A percentile compares a stretch with the other conserved stretches of the same genome.
Evolutionary conservation across 2,113 vertebrate genomes (phyloP).

Genomic region (Gnathonemus longibarbis): DNA sequence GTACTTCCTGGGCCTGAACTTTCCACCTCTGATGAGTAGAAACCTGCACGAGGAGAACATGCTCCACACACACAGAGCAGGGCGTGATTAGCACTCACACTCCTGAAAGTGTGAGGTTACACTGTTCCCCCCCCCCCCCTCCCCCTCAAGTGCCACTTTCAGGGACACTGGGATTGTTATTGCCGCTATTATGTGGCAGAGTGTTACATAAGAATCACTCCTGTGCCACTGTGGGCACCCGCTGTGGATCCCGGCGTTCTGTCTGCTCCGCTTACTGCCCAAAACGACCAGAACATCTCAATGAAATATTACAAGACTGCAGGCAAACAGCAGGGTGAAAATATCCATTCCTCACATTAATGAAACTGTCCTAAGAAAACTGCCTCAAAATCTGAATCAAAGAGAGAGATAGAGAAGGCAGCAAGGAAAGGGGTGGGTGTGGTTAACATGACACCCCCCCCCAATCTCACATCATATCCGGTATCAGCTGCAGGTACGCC

Average conservation of each 20-base stretch:
- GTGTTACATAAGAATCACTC: background rate
- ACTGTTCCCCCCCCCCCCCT: background rate
- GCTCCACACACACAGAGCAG: background rate
- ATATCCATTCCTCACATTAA: background rate
- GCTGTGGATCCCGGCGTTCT: background rate
- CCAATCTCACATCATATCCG: background rate
- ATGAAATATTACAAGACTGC: background rate
- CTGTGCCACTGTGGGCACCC: background rate
- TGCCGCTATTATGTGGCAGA: background rate
- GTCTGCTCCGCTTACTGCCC: background rate
- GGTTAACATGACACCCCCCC: background rate
- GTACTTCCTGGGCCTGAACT: no score
- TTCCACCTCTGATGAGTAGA: background rate
- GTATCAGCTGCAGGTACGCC: background rate
- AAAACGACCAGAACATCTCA: background rate
- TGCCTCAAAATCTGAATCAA: background rate
- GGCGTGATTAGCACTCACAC: background rate
- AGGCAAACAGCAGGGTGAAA: background rate
- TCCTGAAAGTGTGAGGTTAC: background rate
- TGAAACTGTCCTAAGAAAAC: background rate
- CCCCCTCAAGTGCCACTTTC: background rate
- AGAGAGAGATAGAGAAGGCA: background rate
- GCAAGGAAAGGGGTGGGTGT: background rate
- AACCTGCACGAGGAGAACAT: background rate
- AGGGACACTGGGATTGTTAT: background rate